Evolutionary conservation across 2,113 vertebrate genomes (phyloP).

Genomic region (Macrotis lagotis): DNA sequence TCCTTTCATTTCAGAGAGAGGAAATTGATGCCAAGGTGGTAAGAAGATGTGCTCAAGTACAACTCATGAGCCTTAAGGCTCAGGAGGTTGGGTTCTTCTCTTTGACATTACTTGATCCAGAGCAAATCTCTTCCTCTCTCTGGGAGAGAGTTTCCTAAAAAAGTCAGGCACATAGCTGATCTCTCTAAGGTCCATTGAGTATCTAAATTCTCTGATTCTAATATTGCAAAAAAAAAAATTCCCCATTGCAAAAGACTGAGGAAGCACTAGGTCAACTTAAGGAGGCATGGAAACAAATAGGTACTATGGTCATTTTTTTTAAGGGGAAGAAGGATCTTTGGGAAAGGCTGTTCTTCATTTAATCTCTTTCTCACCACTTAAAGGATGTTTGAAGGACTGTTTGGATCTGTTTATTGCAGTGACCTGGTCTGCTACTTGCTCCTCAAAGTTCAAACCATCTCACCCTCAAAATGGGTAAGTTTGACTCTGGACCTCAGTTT

Average conservation of each 20-base stretch:
- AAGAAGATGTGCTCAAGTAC: not conserved
- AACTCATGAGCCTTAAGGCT: not conserved
- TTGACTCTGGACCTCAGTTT: slow-evolving; percentile 82
- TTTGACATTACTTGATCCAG: not conserved
- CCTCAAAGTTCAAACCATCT: slow-evolving; percentile 50
- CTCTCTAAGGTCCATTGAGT: not conserved
- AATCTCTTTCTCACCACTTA: not conserved
- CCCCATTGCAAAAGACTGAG: not conserved
- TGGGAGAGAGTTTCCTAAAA: not conserved
- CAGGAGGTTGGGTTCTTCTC: not conserved
- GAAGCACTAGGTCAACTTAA: not conserved
- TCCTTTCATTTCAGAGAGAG: not conserved
- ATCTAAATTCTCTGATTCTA: not conserved
- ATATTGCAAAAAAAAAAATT: too few relatives aligned
- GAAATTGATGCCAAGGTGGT: not conserved
- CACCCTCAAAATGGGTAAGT: slow-evolving; percentile 74
- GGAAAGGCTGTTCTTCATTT: not conserved
- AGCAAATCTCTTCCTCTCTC: not conserved
- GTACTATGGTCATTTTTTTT: not conserved
- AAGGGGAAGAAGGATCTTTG: not conserved
- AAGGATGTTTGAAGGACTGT: not conserved
- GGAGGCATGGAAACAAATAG: not conserved
- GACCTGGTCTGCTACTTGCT: slow-evolving; percentile 46
- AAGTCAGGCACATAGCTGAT: not conserved
- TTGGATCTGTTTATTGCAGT: not conserved